Conservation (phyloP, 1,140 invertebrate genomes). For the Apis dorsata region DNA sequence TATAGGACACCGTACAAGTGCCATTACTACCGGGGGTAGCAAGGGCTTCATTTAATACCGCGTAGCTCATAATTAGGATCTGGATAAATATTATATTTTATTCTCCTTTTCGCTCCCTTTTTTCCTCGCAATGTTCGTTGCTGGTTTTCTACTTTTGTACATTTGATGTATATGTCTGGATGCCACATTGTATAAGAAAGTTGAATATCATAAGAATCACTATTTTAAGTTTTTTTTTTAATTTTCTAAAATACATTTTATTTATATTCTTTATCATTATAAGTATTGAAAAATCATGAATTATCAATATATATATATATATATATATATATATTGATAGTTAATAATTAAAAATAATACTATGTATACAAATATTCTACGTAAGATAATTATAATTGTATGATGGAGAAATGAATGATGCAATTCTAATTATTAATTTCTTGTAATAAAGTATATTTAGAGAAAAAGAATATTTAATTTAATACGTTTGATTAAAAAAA, state of each 20-base stretch:
- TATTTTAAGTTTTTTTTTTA: too few relatives aligned
- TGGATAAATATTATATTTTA: constrained; percentile 62
- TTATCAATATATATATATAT: too few relatives aligned
- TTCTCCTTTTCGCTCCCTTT: background rate
- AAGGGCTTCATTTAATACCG: constrained; percentile 73
- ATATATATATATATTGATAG: too few relatives aligned
- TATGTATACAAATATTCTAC: background rate
- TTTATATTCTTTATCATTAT: too few relatives aligned
- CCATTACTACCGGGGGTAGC: constrained; percentile 69
- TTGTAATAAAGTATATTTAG: background rate
- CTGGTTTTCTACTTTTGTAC: background rate
- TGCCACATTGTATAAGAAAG: too few relatives aligned
- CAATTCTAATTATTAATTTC: background rate
- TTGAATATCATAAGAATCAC: too few relatives aligned
- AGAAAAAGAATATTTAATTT: background rate
- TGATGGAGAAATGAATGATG: background rate
- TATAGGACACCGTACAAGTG: constrained; percentile 78
- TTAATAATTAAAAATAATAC: background rate
- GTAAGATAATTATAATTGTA: background rate
- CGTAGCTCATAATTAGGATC: constrained; percentile 69
- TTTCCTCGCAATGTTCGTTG: background rate
- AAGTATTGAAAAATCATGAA: too few relatives aligned
- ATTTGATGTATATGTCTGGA: too few relatives aligned
- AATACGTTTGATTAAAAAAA: background rate
- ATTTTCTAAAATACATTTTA: too few relatives aligned